phyloP scores from a whole-genome alignment of 1,140 invertebrate genomes.

The Acromyrmex charruanus region DNA sequence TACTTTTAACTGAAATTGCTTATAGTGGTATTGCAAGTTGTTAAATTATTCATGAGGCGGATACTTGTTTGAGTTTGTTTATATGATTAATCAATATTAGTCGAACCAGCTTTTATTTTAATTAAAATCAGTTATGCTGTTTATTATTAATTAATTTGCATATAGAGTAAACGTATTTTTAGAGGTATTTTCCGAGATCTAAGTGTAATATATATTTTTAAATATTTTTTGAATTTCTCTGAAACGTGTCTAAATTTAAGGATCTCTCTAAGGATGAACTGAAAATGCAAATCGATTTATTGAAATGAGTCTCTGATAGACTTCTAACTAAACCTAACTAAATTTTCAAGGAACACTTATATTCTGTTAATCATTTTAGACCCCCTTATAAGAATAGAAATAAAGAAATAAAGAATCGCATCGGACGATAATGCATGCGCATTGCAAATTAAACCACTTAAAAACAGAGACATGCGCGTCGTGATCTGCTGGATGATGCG shows the following conservation, averaged over 20 bases:
- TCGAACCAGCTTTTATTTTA: not conserved
- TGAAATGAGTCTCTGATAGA: not conserved
- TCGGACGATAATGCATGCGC: constrained; percentile 49
- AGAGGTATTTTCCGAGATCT: not conserved
- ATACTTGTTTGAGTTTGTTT: constrained; percentile 22
- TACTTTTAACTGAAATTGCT: not conserved
- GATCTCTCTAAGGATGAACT: not conserved
- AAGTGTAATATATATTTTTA: not conserved
- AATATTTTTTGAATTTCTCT: not conserved
- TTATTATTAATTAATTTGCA: not conserved
- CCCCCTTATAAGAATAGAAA: constrained; percentile 15
- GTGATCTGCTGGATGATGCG: constrained; percentile 90
- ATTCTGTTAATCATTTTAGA: not conserved
- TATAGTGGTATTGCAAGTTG: not conserved
- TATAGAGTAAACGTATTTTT: not conserved
- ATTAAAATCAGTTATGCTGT: not conserved
- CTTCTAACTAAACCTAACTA: not conserved
- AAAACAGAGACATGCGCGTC: constrained; percentile 87
- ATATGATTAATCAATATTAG: not conserved
- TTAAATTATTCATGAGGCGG: constrained; percentile 20
- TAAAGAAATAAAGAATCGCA: constrained; percentile 45
- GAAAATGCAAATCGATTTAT: not conserved
- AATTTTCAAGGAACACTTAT: not conserved
- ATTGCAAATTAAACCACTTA: constrained; percentile 56
- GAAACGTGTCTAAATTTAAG: not conserved